A percentile compares a stretch with the other conserved stretches of the same genome.
phyloP scores from a whole-genome alignment of 1,140 invertebrate species.

The Sipha flava region DNA sequence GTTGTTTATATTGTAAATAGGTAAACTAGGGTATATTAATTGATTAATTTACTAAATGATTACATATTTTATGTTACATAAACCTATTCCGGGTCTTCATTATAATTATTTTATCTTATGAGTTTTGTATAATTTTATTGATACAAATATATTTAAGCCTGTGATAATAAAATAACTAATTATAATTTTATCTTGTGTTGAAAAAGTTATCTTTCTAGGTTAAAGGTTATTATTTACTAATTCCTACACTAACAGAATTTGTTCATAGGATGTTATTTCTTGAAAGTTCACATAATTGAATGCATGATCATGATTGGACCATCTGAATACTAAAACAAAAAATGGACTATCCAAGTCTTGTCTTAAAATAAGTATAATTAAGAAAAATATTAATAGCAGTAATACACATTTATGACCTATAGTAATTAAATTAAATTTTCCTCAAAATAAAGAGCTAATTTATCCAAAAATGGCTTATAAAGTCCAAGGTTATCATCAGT shows the following conservation, averaged over 20 bases:
- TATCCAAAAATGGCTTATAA: background rate
- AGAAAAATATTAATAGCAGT: too few relatives aligned
- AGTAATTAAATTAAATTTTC: too few relatives aligned
- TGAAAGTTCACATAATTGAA: too few relatives aligned
- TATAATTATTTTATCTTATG: background rate
- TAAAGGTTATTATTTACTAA: background rate
- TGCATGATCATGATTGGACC: too few relatives aligned
- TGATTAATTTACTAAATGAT: background rate
- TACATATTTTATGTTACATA: background rate
- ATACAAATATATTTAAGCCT: conserved; percentile 1
- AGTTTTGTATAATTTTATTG: background rate
- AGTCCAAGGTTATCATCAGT: background rate
- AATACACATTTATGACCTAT: too few relatives aligned
- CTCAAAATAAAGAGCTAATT: background rate
- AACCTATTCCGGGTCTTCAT: background rate
- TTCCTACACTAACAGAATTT: background rate
- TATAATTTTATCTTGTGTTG: background rate
- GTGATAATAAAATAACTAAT: conserved; percentile 20
- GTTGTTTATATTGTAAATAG: conserved; percentile 11
- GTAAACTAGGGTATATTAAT: conserved; percentile 2
- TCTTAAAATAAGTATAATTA: too few relatives aligned
- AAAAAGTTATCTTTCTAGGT: background rate
- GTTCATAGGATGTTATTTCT: too few relatives aligned
- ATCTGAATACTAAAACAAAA: too few relatives aligned
- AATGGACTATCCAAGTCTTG: too few relatives aligned